phyloP scores from a whole-genome alignment of 2,797 vertebrate genomes.

The Siniperca obscura region DNA sequence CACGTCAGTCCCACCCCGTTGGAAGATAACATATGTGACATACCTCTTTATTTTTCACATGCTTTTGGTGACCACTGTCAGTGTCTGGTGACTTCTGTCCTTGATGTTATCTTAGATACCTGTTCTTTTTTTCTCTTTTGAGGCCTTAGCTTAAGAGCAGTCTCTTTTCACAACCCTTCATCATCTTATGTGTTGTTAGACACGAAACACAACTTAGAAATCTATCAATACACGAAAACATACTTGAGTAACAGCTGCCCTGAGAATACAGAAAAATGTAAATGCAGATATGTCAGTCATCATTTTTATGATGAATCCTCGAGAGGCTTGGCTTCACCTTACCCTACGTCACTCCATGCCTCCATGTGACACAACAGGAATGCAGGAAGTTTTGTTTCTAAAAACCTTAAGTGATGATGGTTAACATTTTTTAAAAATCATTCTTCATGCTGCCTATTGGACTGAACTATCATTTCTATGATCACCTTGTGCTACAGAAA shows the following conservation, averaged over 20 bases:
- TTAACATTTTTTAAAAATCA: not conserved
- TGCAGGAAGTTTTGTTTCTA: constrained; percentile 63
- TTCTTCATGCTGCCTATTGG: not conserved
- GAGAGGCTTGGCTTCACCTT: not conserved
- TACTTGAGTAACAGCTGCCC: not conserved
- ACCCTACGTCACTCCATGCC: not conserved
- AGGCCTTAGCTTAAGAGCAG: not conserved
- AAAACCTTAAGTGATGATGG: constrained; percentile 10
- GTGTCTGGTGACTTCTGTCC: not conserved
- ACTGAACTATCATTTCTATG: not conserved
- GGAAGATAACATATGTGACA: constrained; percentile 52
- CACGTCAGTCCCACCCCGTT: constrained; percentile 1
- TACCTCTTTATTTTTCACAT: constrained; percentile 31
- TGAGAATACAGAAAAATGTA: not conserved
- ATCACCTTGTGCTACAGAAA: not conserved
- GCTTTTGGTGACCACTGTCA: constrained; percentile 9
- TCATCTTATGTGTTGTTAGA: not conserved
- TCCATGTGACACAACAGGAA: constrained; percentile 67
- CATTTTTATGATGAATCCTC: not conserved
- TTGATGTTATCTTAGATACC: constrained; percentile 22
- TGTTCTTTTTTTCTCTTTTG: not conserved
- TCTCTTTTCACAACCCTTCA: not conserved
- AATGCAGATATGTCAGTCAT: not conserved
- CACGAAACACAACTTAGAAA: not conserved
- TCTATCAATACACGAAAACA: not conserved